Evolutionary conservation across 2,797 vertebrate species (phyloP).

Genomic region (Epinephelus awoara): DNA sequence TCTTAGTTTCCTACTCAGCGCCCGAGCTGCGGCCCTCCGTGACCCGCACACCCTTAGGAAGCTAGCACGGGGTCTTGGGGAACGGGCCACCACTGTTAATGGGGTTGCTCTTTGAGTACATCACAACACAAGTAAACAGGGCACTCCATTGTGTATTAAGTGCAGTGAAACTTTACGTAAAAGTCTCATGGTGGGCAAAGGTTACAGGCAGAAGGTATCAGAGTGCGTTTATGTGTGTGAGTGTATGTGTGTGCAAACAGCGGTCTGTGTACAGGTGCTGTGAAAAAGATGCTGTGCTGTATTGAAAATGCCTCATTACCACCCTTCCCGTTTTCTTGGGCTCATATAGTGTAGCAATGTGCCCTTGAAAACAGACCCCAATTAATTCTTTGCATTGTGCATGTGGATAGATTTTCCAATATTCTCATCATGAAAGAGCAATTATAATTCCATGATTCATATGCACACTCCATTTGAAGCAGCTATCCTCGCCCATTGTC

Average conservation of each 20-base stretch:
- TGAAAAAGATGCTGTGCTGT: slow-evolving; percentile 54
- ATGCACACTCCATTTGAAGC: slow-evolving; percentile 81
- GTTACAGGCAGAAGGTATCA: slow-evolving; percentile 66
- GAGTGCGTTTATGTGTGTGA: slow-evolving; percentile 59
- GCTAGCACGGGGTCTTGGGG: slow-evolving; percentile 68
- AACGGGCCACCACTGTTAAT: slow-evolving; percentile 76
- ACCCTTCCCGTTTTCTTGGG: slow-evolving; percentile 67
- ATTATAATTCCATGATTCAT: slow-evolving; percentile 86
- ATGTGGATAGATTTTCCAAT: slow-evolving; percentile 82
- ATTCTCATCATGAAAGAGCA: slow-evolving; percentile 85
- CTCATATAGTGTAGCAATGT: slow-evolving; percentile 76
- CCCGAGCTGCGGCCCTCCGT: slow-evolving; percentile 56
- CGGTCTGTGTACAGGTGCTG: slow-evolving; percentile 56
- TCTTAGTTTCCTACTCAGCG: slow-evolving; percentile 63
- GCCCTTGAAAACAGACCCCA: slow-evolving; percentile 84
- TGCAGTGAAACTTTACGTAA: slow-evolving; percentile 79
- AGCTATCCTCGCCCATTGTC: slow-evolving; percentile 80
- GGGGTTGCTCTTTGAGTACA: slow-evolving; percentile 83
- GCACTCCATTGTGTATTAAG: slow-evolving; percentile 75
- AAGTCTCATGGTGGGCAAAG: slow-evolving; percentile 76
- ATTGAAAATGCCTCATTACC: slow-evolving; percentile 78
- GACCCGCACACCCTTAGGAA: slow-evolving; percentile 68
- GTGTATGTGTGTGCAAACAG: slow-evolving; percentile 68
- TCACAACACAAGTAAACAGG: slow-evolving; percentile 79
- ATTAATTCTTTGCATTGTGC: slow-evolving; percentile 83